Conservation (phyloP, 2,113 vertebrate species). For the Mobula hypostoma region DNA sequence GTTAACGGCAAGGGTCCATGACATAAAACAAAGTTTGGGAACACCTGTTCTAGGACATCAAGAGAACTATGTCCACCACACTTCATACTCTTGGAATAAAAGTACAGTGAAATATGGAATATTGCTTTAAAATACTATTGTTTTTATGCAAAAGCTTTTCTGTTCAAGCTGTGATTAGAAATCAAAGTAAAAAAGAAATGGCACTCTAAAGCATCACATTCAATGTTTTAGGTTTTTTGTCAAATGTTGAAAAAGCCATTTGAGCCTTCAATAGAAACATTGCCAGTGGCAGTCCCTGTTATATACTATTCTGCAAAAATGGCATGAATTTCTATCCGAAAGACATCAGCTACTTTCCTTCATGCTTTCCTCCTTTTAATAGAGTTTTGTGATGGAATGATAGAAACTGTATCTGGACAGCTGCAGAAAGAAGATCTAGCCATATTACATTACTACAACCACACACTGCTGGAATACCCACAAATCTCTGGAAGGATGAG, state of each 20-base stretch:
- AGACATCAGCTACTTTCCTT: neutral
- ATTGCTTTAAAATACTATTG: neutral
- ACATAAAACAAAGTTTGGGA: no score
- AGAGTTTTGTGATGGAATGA: neutral
- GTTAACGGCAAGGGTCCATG: no score
- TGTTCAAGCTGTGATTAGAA: neutral
- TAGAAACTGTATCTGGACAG: neutral
- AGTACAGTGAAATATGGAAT: neutral
- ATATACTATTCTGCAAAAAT: conserved; percentile 3
- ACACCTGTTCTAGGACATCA: neutral
- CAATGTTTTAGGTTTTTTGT: neutral
- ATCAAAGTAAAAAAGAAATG: neutral
- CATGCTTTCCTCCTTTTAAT: neutral
- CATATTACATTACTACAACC: neutral
- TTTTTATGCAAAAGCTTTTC: neutral
- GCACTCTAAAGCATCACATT: neutral
- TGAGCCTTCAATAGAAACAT: neutral
- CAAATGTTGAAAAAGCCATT: neutral
- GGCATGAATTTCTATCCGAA: neutral
- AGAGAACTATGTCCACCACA: neutral
- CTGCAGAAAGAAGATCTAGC: neutral
- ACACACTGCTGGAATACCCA: neutral
- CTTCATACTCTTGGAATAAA: neutral
- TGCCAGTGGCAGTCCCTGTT: neutral
- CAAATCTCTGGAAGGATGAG: neutral